A percentile compares a stretch with the other conserved stretches of the same genome.
Evolutionary conservation across 2,888 invertebrate species (phyloP).

Genomic region (Sphaerophoria taeniata): DNA sequence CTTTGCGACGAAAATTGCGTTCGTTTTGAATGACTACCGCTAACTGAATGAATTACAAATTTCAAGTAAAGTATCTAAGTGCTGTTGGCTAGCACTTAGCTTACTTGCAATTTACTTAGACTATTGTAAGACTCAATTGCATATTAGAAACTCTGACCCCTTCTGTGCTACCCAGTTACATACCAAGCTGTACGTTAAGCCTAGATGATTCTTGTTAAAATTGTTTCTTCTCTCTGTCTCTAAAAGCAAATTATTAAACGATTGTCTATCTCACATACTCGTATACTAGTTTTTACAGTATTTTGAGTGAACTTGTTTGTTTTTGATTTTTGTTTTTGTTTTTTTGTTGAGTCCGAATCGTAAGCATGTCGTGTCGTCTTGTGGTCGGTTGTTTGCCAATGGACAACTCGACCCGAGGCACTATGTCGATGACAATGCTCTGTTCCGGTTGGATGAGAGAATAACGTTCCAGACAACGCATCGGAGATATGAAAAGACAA

Average conservation of each 20-base stretch:
- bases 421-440: constrained; percentile 12
- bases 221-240: neutral
- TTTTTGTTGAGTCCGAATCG: constrained; percentile 1
- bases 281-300: constrained; percentile 27
- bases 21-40: constrained; percentile 68
- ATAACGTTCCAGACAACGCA: neutral
- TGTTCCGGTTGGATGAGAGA: constrained; percentile 57
- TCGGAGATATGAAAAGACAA: neutral
- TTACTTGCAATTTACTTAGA: constrained; percentile 23
- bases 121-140: constrained; percentile 42
- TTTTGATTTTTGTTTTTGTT: constrained; percentile 4
- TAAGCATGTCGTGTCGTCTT: neutral
- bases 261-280: neutral
- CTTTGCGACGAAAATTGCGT: constrained; percentile 50
- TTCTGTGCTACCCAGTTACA: constrained; percentile 8
- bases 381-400: neutral
- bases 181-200: neutral
- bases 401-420: neutral
- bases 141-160: constrained; percentile 58
- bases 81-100: neutral
- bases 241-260: constrained; percentile 46
- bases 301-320: constrained; percentile 32
- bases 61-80: constrained; percentile 54
- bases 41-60: constrained; percentile 57
- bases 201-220: constrained; percentile 12